Evolutionary conservation across 2,888 invertebrate species (phyloP), one percentile per base, ranked within the genome.

Genomic region (Ophraella communa): DNA sequence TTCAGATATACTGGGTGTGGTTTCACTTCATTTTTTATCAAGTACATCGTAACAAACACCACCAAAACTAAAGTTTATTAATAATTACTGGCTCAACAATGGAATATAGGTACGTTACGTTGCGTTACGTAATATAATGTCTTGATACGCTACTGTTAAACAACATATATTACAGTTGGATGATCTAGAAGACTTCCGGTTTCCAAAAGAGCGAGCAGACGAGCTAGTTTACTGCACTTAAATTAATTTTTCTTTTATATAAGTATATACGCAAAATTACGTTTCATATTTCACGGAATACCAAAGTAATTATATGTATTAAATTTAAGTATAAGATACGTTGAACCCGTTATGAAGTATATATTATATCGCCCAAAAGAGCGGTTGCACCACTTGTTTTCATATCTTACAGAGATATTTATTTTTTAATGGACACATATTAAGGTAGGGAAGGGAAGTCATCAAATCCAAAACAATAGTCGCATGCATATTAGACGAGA

Each of bases 131-230:
- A 39, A 39, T 39, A 39, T 4, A 39, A 14, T 39, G 14, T 17
- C n/a, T 53, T 54, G 59, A 53, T 44, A 64, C 47, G 64, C 59
- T 35, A 45, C 45, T 58, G 59, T 44, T 47, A 42, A 71, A 70
- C 69, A 66, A 67, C n/a, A n/a, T 66, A 68, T 68, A 74, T 71
- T 71, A 73, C 74, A 76, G 73, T 74, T 76, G 76, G 76, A 69
- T 76, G 74, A 72, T 73, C 74, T 62, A 65, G 58, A 69, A 71
- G 70, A 70, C 71, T 75, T 76, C 76, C 76, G 71, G 74, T 76
- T 76, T 75, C 72, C 76, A 71, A 71, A 70, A 76, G 69, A 75
- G 69, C 70, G 74, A 70, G 67, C 72, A 73, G 72, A 73, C 73
- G 70, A 74, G 74, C 71, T 72, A 74, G 72, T 74, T 74, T 74